Percentiles rank a stretch among this genome's conserved stretches.
Conservation (phyloP, 2,797 vertebrate genomes). For the Phataginus tetradactyla region DNA sequence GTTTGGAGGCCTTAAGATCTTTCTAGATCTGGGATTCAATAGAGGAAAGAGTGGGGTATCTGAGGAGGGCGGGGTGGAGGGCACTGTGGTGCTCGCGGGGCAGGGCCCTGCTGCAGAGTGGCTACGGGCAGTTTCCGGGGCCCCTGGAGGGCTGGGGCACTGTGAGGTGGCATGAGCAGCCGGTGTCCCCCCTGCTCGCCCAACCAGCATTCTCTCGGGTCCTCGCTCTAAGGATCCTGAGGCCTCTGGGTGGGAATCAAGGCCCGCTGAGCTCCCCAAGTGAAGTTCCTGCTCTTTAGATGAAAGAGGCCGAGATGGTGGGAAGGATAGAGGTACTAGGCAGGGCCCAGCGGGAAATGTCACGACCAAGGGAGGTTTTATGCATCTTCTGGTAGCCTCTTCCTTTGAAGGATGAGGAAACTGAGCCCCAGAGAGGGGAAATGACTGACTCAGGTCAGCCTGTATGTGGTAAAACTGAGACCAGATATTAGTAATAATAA, state of each 20-base stretch:
- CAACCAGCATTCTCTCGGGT: not conserved
- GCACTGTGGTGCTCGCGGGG: not conserved
- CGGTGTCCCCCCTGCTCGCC: not conserved
- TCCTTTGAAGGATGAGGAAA: not conserved
- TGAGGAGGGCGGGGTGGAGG: not conserved
- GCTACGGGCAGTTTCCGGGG: not conserved
- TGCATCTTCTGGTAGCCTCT: not conserved
- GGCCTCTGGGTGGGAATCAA: not conserved
- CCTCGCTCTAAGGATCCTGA: not conserved
- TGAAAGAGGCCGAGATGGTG: not conserved
- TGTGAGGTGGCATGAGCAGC: too few species aligned
- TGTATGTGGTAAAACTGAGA: not conserved
- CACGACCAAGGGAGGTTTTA: not conserved
- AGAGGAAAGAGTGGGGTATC: not conserved
- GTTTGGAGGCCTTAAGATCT: not conserved
- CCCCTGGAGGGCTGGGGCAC: not conserved
- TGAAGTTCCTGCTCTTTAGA: not conserved
- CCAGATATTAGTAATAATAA: not conserved
- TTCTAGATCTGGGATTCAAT: not conserved
- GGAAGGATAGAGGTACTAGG: not conserved
- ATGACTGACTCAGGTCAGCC: not conserved
- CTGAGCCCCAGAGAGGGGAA: not conserved
- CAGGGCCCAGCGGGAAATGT: not conserved
- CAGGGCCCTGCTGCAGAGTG: not conserved
- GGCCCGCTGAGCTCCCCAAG: not conserved